Evolutionary conservation across 2,888 invertebrate species (phyloP), one percentile per base, ranked within the genome.

Genomic region (Zootermopsis nevadensis): DNA sequence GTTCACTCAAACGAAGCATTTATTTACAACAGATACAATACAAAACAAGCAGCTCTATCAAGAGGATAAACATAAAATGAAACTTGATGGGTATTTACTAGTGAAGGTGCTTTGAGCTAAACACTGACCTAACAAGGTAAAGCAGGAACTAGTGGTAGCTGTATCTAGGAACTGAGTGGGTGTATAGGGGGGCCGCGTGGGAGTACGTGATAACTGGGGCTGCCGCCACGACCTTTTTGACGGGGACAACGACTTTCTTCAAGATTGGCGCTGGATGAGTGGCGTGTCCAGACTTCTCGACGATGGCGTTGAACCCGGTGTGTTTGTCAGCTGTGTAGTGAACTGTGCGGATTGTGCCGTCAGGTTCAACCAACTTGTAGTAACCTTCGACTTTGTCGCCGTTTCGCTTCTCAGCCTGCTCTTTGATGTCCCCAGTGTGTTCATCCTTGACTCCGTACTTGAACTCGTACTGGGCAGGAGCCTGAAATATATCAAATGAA

Each of bases 281-380:
- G 27, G 93, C 92, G 87, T 94, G 94, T 77, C 93, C 94, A 33
- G 92, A 90, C 88, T 92, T 80, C 77, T 81, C 35, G 12, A 92
- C 91, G 86, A 91, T 88, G 77, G 91, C 91, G 89, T 91, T 91
- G 89, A 91, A 91, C 87, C 91, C 91, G 90, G 87, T 86, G 86
- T 85, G 85, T 83, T 85, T 84, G 82, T 92, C 92, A 31, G 93
- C 92, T 33, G 92, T 91, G 87, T 93, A 93, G 86, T 93, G 91
- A 35, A 93, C 93, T 60, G 91, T 91, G 85, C 86, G 80, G 72
- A 60, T 66, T 15, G 82, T 82, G 42, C 82, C 82, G 67, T 82
- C 82, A 8, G 82, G 67, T 42, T 82, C 82, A 33, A 82, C 82
- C 30, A 82, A 67, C 60, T 38, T 66, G 67, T 82, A 82, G 77